Percentiles rank a stretch among this genome's conserved stretches.
phyloP scores from a whole-genome alignment of 2,888 invertebrate genomes.

The Andrena bicolor region DNA sequence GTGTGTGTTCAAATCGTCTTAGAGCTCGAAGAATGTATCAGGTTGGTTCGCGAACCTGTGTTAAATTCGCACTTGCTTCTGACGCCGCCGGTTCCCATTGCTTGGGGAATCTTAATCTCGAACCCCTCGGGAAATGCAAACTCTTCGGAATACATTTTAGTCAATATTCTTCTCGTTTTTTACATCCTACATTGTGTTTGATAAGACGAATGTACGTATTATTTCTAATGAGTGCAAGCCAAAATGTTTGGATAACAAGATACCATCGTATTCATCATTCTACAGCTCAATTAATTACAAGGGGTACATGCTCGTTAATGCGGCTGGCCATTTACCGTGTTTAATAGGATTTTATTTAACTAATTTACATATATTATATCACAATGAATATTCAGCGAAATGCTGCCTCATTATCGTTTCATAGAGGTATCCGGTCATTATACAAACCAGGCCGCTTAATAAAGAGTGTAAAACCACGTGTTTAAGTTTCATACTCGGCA shows the following conservation, averaged over 20 bases:
- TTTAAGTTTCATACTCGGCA: not conserved
- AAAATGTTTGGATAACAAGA: not conserved
- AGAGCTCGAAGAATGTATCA: not conserved
- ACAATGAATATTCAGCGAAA: conserved; percentile 43
- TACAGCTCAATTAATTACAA: not conserved
- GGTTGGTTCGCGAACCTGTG: not conserved
- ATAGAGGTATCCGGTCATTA: conserved; percentile 10
- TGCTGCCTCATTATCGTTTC: not conserved
- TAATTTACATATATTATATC: conserved; percentile 34
- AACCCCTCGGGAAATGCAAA: not conserved
- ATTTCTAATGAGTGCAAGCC: not conserved
- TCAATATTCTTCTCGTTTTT: not conserved
- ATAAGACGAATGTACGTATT: not conserved
- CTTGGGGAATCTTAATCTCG: not conserved
- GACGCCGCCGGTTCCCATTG: too few relatives aligned
- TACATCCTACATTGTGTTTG: not conserved
- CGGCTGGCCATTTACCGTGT: not conserved
- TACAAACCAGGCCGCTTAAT: not conserved
- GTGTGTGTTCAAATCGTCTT: too few relatives aligned
- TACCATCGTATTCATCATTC: not conserved
- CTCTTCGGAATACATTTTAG: not conserved
- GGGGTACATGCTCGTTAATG: conserved; percentile 14
- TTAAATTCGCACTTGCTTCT: too few relatives aligned
- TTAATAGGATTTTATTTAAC: conserved; percentile 5
- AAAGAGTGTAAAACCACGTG: not conserved